Evolutionary conservation across 2,797 vertebrate species (phyloP), one percentile per base, ranked within the genome.

Genomic region (Oceanodroma leucorhoa): DNA sequence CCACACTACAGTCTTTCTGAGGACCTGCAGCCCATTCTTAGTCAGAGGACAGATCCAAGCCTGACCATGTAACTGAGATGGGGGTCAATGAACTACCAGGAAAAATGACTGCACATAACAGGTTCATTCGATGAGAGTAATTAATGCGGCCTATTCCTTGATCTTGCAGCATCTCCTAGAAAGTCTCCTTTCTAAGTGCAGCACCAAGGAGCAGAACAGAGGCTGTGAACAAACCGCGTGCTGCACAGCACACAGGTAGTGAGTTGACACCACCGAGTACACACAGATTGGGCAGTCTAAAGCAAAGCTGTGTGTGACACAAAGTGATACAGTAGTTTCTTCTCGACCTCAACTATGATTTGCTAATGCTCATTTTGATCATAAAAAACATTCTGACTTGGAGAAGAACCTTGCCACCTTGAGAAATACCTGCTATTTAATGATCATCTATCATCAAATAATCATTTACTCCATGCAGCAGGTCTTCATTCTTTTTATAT

Each of bases 81-180:
- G 60, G 78, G 78, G 87, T 87, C 91, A 89, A 43, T 36, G 91
- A 96, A 87, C 93, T 79, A 85, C 14, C 8, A 78, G 65, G 83
- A 84, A 45, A 83, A 92, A 57, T 78, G 90, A 94, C 1, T 78
- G 86, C 86, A 83, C 4, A 0, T 55, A 95, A 86, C 92, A 92
- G 89, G 92, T 92, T 96, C 86, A 71, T 41, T 53, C 0, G 13
- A 77, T 14, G 2, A 43, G 57, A 71, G 65, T 48, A 81, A 94
- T 77, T 64, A 83, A 60, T 4, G 32, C 1, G 6, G 72, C 27
- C 55, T 48, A 36, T 55, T 87, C 76, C 88, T 83, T 51, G 7
- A 36, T 46, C 93, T 77, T 85, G 85, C 90, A 94, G 60, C 30
- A 92, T 50, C 71, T 93, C 91, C 90, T 76, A 70, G 75, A 79